Percentiles rank a stretch among this genome's conserved stretches.
Conservation (phyloP, 2,113 vertebrate species). For the Dicrurus megarhynchus region DNA sequence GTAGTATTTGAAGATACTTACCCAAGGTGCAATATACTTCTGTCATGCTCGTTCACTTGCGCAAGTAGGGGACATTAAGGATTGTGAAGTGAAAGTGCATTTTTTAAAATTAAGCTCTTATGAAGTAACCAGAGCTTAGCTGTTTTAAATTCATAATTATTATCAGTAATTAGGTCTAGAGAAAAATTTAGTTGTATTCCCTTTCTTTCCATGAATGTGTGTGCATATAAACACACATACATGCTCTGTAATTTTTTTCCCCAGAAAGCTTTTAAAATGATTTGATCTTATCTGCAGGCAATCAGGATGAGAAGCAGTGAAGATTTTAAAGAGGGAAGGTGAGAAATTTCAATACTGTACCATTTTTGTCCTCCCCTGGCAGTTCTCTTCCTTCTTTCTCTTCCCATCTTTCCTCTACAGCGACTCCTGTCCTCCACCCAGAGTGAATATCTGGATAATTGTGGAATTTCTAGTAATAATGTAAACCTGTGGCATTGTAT, state of each 20-base stretch:
- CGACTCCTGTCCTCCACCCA: accelerated
- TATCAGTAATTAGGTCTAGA: neutral
- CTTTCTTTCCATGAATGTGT: neutral
- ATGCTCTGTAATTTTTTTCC: neutral
- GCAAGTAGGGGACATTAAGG: neutral
- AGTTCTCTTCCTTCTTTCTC: neutral
- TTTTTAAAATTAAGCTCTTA: neutral
- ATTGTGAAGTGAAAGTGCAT: neutral
- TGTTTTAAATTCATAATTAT: neutral
- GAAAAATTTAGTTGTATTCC: neutral
- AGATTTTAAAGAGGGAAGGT: neutral
- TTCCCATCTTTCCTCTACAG: neutral
- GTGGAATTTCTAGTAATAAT: neutral
- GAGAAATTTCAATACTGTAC: neutral
- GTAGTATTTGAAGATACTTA: neutral
- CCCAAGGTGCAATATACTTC: neutral
- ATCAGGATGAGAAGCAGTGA: neutral
- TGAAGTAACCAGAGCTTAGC: neutral
- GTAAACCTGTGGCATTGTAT: neutral
- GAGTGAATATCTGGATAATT: neutral
- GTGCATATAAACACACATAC: neutral
- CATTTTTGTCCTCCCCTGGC: neutral
- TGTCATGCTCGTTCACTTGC: neutral
- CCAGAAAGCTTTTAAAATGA: neutral
- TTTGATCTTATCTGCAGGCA: neutral